Percentiles rank a stretch among this genome's conserved stretches.
phyloP scores from a whole-genome alignment of 2,113 vertebrate species.

The Acrocephalus arundinaceus region DNA sequence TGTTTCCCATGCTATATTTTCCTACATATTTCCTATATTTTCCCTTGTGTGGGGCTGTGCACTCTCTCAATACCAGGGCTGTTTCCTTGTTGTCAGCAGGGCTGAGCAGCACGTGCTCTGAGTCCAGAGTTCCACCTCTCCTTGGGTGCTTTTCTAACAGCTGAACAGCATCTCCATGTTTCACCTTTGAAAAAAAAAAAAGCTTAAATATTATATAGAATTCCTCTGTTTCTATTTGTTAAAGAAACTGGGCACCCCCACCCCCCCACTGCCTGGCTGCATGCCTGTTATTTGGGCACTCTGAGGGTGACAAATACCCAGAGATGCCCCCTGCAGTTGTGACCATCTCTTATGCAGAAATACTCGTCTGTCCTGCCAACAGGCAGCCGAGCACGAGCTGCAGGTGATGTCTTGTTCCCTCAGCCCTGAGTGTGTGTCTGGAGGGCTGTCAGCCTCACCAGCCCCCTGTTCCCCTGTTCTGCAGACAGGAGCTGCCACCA shows the following conservation, averaged over 20 bases:
- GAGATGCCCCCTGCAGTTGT: not conserved
- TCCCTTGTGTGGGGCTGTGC: not conserved
- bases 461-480: not conserved
- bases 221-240: not conserved
- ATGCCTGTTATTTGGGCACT: not conserved
- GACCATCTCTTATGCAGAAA: not conserved
- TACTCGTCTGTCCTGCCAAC: not conserved
- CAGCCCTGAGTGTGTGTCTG: not conserved
- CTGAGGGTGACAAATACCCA: not conserved
- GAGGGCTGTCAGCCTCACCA: not conserved
- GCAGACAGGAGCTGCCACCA: not conserved
- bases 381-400: rapidly evolving
- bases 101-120: not conserved
- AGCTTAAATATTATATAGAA: not conserved
- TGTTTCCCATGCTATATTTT: not conserved
- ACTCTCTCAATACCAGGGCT: not conserved
- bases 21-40: not conserved
- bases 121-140: not conserved
- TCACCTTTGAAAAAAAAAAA: not conserved
- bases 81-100: not conserved
- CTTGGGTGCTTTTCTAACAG: not conserved
- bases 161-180: not conserved
- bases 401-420: not conserved
- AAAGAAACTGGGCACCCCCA: not conserved
- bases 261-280: not conserved